These are phyloP conservation scores for Platypus cylindrus DNA, from an alignment of 2,888 invertebrate species.

Conservation along the genomic window DNA sequence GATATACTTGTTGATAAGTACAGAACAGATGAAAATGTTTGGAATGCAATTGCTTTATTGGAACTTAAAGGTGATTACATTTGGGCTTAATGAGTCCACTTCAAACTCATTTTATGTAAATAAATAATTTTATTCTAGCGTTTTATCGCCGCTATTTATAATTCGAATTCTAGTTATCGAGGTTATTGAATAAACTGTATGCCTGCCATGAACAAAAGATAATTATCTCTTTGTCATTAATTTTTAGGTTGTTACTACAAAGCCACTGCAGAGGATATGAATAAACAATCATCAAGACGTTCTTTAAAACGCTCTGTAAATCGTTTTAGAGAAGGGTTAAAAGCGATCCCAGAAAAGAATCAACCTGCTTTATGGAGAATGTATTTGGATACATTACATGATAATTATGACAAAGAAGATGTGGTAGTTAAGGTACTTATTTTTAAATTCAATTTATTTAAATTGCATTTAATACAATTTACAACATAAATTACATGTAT, in stretches of 20 bases:
- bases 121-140: neutral
- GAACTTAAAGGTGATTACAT: slow-evolving; percentile 11
- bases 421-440: slow-evolving; percentile 5
- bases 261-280: slow-evolving; percentile 1
- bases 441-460: too few species aligned
- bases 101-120: slow-evolving; percentile 2
- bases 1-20: slow-evolving; percentile 8
- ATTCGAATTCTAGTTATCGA: too few species aligned
- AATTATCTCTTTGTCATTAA: neutral
- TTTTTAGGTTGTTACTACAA: slow-evolving; percentile 9
- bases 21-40: slow-evolving; percentile 8
- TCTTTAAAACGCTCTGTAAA: slow-evolving; percentile 7
- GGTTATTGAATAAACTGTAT: neutral
- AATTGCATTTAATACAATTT: neutral
- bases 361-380: slow-evolving; percentile 7
- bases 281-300: slow-evolving; percentile 5
- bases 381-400: slow-evolving; percentile 8
- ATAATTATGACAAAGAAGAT: slow-evolving; percentile 8
- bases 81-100: too few species aligned
- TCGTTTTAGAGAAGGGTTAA: slow-evolving; percentile 9
- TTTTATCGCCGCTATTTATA: neutral
- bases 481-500: neutral
- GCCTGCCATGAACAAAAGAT: too few species aligned
- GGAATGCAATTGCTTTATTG: slow-evolving; percentile 10
- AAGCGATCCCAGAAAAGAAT: slow-evolving; percentile 7